These are phyloP conservation scores for Drosophila melanica DNA, from an alignment of 1,140 invertebrate species.

Conservation along the genomic window DNA sequence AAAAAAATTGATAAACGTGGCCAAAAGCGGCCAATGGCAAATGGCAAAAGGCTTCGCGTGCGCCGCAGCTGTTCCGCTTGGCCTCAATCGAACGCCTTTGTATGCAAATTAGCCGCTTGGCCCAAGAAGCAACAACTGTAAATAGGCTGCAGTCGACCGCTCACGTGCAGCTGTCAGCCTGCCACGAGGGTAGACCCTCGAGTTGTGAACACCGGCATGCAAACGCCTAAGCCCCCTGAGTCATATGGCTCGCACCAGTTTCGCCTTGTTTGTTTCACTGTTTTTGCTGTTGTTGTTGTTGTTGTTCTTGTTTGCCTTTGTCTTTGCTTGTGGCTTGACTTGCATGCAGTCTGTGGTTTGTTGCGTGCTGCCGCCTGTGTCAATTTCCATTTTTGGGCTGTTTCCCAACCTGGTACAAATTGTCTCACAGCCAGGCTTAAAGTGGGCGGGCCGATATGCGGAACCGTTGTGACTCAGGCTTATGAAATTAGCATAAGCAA, in stretches of 20 bases:
- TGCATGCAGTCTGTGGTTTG: constrained; percentile 52
- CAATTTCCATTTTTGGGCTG: constrained; percentile 43
- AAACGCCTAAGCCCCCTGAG: constrained; percentile 25
- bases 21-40: constrained; percentile 8
- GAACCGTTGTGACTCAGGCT: constrained; percentile 52
- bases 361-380: constrained; percentile 29
- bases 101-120: constrained; percentile 70
- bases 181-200: neutral
- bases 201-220: constrained; percentile 9
- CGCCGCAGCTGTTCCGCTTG: constrained; percentile 53
- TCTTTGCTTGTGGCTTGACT: constrained; percentile 46
- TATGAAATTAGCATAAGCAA: constrained; percentile 63
- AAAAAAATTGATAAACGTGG: constrained; percentile 12
- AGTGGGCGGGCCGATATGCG: constrained; percentile 20
- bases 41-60: constrained; percentile 31
- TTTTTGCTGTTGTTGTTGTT: neutral
- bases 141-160: constrained; percentile 22
- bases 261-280: constrained; percentile 41
- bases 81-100: constrained; percentile 70
- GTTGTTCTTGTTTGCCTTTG: constrained; percentile 23
- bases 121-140: constrained; percentile 7
- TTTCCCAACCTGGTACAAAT: constrained; percentile 20
- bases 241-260: constrained; percentile 40
- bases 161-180: constrained; percentile 44
- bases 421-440: constrained; percentile 28